Conservation (phyloP, 2,888 invertebrate genomes). For the Hydropsyche betteni region DNA sequence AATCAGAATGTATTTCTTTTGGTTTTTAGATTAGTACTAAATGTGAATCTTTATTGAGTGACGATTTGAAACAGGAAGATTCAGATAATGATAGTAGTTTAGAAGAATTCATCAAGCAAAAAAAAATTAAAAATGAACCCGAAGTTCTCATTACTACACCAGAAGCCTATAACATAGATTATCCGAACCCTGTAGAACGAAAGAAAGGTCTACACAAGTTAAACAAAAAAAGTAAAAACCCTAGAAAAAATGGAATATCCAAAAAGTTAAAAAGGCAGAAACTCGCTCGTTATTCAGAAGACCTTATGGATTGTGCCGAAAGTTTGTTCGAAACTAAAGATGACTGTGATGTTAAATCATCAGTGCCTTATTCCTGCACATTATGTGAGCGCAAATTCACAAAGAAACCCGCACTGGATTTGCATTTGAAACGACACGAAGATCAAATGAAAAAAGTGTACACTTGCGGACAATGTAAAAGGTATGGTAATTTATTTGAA, state of each 20-base stretch:
- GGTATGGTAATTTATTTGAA: conserved; percentile 50
- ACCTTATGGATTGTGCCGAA: conserved; percentile 23
- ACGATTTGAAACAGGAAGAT: conserved; percentile 37
- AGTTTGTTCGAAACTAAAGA: conserved; percentile 16
- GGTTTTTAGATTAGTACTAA: conserved; percentile 1
- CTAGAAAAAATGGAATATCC: conserved; percentile 46
- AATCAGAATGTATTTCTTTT: background rate
- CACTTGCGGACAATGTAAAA: conserved; percentile 59
- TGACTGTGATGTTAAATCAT: conserved; percentile 44
- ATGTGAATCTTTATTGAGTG: conserved; percentile 30
- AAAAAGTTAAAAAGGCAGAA: conserved; percentile 50
- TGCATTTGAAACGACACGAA: conserved; percentile 59
- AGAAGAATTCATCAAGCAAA: conserved; percentile 12
- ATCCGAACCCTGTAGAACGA: background rate
- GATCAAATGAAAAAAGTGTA: conserved; percentile 56
- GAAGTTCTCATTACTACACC: conserved; percentile 5
- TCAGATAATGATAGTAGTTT: conserved; percentile 28
- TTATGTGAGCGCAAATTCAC: conserved; percentile 60
- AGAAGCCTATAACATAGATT: background rate
- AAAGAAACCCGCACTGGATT: conserved; percentile 56
- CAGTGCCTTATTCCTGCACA: conserved; percentile 56
- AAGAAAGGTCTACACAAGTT: conserved; percentile 7
- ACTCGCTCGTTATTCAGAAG: conserved; percentile 39
- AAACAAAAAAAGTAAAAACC: conserved; percentile 34
- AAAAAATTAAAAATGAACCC: conserved; percentile 33